A percentile compares a stretch with the other conserved stretches of the same genome.
Conservation (phyloP, 2,888 invertebrate genomes). For the Rhagophthalmus giganteus region DNA sequence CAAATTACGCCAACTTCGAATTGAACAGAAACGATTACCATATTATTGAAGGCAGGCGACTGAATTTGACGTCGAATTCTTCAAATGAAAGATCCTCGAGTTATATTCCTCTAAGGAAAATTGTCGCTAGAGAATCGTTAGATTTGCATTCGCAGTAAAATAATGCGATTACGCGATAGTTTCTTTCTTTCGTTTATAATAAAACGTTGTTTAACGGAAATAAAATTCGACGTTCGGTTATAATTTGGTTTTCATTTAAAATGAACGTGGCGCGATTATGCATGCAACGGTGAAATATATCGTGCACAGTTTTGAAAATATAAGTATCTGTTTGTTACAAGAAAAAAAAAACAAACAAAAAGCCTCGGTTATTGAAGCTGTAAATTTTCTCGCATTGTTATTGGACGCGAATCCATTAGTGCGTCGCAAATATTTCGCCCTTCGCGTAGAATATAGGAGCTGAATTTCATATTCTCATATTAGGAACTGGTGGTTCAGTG, state of each 20-base stretch:
- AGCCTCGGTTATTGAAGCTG: conserved; percentile 8
- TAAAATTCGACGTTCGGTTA: too few relatives aligned
- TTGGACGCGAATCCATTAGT: conserved; percentile 14
- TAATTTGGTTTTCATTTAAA: too few relatives aligned
- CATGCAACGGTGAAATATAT: too few relatives aligned
- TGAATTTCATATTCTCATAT: conserved; percentile 29
- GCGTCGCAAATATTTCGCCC: conserved; percentile 9
- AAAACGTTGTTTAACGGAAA: too few relatives aligned
- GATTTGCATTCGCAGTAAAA: too few relatives aligned
- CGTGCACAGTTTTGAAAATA: too few relatives aligned
- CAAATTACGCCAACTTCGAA: conserved; percentile 40
- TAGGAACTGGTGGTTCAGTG: conserved; percentile 25
- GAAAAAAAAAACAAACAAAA: too few relatives aligned
- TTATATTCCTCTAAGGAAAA: conserved; percentile 31
- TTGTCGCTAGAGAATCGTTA: conserved; percentile 1
- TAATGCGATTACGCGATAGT: too few relatives aligned
- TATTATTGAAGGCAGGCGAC: conserved; percentile 41
- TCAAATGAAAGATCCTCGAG: conserved; percentile 20
- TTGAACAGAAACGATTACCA: conserved; percentile 43
- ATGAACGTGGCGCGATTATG: too few relatives aligned
- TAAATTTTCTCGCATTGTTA: conserved; percentile 4
- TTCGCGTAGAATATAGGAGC: conserved; percentile 15
- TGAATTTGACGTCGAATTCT: conserved; percentile 18
- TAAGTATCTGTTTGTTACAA: too few relatives aligned
- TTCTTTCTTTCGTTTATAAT: too few relatives aligned